Evolutionary conservation across 2,797 vertebrate species (phyloP).

Genomic region (Uromys caudimaculatus): DNA sequence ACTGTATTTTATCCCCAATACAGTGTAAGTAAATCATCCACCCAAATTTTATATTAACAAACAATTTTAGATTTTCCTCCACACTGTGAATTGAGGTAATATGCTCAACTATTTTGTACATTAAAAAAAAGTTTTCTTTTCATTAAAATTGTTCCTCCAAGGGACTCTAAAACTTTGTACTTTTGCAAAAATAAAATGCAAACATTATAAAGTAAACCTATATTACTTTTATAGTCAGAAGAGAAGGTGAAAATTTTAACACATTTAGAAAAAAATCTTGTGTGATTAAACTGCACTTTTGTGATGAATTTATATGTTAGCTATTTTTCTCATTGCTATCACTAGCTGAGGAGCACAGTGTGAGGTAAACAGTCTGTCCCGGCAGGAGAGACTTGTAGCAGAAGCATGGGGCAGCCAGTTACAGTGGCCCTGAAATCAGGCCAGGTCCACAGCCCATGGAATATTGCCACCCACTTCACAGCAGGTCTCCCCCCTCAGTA

Average conservation of each 20-base stretch:
- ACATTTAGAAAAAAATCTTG: neutral
- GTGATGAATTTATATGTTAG: neutral
- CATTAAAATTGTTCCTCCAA: conserved; percentile 67
- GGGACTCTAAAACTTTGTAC: neutral
- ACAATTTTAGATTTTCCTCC: conserved; percentile 90
- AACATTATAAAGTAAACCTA: neutral
- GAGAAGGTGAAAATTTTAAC: neutral
- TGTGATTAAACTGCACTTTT: neutral
- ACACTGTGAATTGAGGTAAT: conserved; percentile 87
- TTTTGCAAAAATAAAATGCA: conserved; percentile 14
- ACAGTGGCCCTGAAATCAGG: neutral
- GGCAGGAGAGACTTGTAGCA: too few relatives aligned
- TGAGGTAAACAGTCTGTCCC: neutral
- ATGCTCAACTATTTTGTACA: conserved; percentile 94
- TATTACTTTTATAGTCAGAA: conserved; percentile 33
- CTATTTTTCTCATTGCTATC: neutral
- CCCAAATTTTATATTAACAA: conserved; percentile 88
- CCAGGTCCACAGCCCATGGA: neutral
- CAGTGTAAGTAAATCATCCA: conserved; percentile 85
- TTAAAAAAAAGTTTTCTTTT: conserved; percentile 92
- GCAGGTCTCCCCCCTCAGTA: neutral
- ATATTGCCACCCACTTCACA: neutral
- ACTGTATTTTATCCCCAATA: conserved; percentile 79
- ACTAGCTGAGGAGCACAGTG: neutral
- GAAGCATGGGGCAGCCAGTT: neutral